Evolutionary conservation across 2,113 vertebrate species (phyloP).

Genomic region (Lanius ludovicianus): DNA sequence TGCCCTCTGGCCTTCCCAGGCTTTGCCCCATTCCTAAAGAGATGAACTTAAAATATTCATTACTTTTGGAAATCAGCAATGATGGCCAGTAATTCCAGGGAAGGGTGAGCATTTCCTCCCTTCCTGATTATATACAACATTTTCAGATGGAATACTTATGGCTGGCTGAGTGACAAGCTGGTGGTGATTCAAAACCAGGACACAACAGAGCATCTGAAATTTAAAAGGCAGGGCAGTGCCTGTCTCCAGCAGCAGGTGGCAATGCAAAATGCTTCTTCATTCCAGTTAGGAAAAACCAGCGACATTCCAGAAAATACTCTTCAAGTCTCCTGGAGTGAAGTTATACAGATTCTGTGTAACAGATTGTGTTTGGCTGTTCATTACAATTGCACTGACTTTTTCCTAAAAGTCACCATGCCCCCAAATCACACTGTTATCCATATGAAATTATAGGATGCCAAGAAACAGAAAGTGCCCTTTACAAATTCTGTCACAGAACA

Average conservation of each 20-base stretch:
- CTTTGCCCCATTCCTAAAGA: neutral
- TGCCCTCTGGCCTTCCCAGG: neutral
- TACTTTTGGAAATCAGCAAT: neutral
- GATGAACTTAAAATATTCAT: neutral
- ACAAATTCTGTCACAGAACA: neutral
- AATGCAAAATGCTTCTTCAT: neutral
- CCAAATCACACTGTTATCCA: neutral
- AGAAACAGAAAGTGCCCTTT: neutral
- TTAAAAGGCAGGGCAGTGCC: slow-evolving; percentile 2
- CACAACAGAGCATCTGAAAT: neutral
- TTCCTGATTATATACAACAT: neutral
- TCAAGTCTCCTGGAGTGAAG: slow-evolving; percentile 4
- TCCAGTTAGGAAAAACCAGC: neutral
- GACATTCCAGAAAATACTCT: slow-evolving; percentile 49
- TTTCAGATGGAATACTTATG: neutral
- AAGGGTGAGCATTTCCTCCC: neutral
- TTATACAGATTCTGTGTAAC: neutral
- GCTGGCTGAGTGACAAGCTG: neutral
- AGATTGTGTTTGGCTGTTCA: neutral
- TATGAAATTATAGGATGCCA: neutral
- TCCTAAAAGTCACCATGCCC: neutral
- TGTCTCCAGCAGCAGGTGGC: slow-evolving; percentile 67
- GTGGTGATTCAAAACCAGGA: neutral
- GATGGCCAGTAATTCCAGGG: neutral
- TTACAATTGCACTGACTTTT: neutral